These are phyloP conservation scores for Steatornis caripensis DNA, from an alignment of 2,113 vertebrate genomes.

Conservation along the genomic window DNA sequence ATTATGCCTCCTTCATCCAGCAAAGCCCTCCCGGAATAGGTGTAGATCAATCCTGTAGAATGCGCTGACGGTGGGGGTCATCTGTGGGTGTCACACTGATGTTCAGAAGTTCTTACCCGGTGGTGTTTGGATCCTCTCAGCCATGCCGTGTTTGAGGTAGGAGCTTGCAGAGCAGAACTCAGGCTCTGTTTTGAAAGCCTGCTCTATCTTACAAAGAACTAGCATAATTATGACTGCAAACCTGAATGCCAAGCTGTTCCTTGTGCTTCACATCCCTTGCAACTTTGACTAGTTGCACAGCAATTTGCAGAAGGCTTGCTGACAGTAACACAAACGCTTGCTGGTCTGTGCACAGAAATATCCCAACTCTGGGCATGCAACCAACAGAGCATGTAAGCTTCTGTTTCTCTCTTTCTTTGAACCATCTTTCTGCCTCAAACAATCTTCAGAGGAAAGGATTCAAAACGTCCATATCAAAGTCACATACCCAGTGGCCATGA, in stretches of 20 bases:
- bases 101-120: not conserved
- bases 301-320: not conserved
- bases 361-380: not conserved
- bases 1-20: not conserved
- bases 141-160: not conserved
- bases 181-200: not conserved
- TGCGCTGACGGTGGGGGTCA: accelerated
- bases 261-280: not conserved
- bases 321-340: not conserved
- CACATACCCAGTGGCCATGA: not conserved
- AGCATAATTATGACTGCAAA: not conserved
- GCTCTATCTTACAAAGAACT: not conserved
- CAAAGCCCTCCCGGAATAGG: not conserved
- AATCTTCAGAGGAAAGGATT: not conserved
- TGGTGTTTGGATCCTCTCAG: not conserved
- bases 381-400: not conserved
- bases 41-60: not conserved
- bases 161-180: not conserved
- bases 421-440: not conserved
- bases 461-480: not conserved
- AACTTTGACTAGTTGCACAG: not conserved
- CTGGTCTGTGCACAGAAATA: not conserved
- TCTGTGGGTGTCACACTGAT: too few relatives aligned
- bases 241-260: not conserved
- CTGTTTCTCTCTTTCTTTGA: not conserved